Evolutionary conservation across 2,888 invertebrate genomes (phyloP), one percentile per base, ranked within the genome.

Genomic region (Steinernema carpocapsae): DNA sequence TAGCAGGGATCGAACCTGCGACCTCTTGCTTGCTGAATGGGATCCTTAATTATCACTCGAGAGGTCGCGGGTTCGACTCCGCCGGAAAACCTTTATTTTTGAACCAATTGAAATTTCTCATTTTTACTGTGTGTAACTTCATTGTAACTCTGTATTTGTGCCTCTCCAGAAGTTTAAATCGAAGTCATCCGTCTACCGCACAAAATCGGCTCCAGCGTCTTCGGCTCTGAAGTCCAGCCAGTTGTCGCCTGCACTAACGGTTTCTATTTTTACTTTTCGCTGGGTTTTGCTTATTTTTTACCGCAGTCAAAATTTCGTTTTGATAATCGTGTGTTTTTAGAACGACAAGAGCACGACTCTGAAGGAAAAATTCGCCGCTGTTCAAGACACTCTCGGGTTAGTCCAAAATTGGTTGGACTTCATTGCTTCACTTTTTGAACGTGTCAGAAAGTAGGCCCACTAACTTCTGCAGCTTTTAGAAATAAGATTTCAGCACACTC

Each of bases 401-500:
- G 95, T 99, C 2, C 97, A 99, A 89, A 95, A 97, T 86, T 93
- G 94, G 0, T 93, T 97, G 76, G 97, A 97, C 29, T 94, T 93
- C 87, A 92, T 96, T 77, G 96, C 96, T 10, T 93, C 94, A n/a
- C 90, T 97, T 76, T 93, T 94, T 79, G 97, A 97, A 89, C 92
- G 93, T 87, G 92, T 95, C 74, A 94, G 94, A 90, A 97, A 97
- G 95, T 96, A 17, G 2, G 78, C 71, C 42, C 10, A 7, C 0
- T 14, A 12, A 19, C 19, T 12, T 29, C 52, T 48, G 70, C 0
- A 52, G 1, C 22, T n/a, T n/a, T 43, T n/a, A n/a, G n/a, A n/a
- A n/a, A 24, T 46, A 14, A 7, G 10, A 17, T 91, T 91, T 78
- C 91, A 95, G 95, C 90, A 92, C 95, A 76, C 94, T 95, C 90